Evolutionary conservation across 2,797 vertebrate species (phyloP).

Genomic region (Macropus fuliginosus): DNA sequence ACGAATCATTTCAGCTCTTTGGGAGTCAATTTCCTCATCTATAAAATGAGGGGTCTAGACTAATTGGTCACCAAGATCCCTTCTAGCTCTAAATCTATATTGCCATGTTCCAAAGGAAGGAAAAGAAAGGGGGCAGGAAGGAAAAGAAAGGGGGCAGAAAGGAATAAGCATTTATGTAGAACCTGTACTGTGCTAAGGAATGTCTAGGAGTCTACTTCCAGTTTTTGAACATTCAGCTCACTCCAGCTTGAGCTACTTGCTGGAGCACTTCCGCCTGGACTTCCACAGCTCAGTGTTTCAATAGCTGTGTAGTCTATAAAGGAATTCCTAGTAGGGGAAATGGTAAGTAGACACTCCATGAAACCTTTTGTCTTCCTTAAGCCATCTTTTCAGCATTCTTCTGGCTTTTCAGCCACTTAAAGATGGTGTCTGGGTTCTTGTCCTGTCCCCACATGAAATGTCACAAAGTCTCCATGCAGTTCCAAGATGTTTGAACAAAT

Average conservation of each 20-base stretch:
- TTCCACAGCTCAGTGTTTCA: background rate
- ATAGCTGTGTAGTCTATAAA: background rate
- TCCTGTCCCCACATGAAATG: background rate
- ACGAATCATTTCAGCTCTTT: background rate
- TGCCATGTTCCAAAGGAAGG: background rate
- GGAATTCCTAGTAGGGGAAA: background rate
- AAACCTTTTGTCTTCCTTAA: constrained; percentile 20
- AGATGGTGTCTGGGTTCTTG: background rate
- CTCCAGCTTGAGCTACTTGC: background rate
- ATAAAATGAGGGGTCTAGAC: background rate
- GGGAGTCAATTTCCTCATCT: background rate
- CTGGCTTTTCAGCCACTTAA: constrained; percentile 30
- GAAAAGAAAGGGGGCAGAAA: background rate
- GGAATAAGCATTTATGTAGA: background rate
- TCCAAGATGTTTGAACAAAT: constrained; percentile 47
- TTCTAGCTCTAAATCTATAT: background rate
- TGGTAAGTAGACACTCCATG: background rate
- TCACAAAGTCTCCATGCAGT: constrained; percentile 11
- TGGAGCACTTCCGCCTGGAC: background rate
- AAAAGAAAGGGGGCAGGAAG: background rate
- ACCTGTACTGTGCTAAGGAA: background rate
- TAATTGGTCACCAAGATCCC: background rate
- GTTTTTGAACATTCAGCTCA: background rate
- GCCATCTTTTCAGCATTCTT: constrained; percentile 24
- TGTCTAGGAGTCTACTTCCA: background rate